Evolutionary conservation across 2,888 invertebrate genomes (phyloP).

Genomic region (Hemithea aestivaria): DNA sequence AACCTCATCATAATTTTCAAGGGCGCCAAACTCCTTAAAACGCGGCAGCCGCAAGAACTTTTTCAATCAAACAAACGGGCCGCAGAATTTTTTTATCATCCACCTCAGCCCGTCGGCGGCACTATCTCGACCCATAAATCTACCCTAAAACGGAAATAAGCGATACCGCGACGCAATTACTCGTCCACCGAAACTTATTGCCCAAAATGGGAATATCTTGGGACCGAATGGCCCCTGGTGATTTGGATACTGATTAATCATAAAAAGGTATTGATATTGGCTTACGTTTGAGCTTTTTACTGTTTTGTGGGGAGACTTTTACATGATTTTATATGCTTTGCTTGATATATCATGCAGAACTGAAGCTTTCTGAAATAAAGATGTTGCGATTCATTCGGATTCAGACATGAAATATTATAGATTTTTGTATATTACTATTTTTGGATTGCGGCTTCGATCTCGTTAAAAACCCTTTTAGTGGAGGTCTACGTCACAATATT

Average conservation of each 20-base stretch:
- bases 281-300: too few species aligned
- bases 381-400: too few species aligned
- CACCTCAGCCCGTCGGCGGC: conserved; percentile 17
- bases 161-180: conserved; percentile 44
- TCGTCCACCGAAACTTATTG: conserved; percentile 41
- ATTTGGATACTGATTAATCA: conserved; percentile 7
- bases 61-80: conserved; percentile 41
- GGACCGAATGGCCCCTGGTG: conserved; percentile 23
- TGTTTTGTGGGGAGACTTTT: conserved; percentile 6
- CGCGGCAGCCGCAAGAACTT: conserved; percentile 30
- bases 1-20: conserved; percentile 6
- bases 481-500: too few species aligned
- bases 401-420: too few species aligned
- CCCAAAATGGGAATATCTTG: conserved; percentile 28
- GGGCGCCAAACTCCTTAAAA: conserved; percentile 15
- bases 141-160: conserved; percentile 35
- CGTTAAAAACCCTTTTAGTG: too few species aligned
- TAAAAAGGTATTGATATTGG: too few species aligned
- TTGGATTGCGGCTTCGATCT: too few species aligned
- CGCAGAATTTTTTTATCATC: conserved; percentile 31
- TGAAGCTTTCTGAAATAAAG: conserved; percentile 1
- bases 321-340: not conserved
- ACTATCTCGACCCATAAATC: conserved; percentile 32
- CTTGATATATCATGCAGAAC: too few species aligned
- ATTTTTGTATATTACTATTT: too few species aligned